Evolutionary conservation across 2,888 invertebrate species (phyloP), one percentile per base, ranked within the genome.

Genomic region (Calliopum simillimum): DNA sequence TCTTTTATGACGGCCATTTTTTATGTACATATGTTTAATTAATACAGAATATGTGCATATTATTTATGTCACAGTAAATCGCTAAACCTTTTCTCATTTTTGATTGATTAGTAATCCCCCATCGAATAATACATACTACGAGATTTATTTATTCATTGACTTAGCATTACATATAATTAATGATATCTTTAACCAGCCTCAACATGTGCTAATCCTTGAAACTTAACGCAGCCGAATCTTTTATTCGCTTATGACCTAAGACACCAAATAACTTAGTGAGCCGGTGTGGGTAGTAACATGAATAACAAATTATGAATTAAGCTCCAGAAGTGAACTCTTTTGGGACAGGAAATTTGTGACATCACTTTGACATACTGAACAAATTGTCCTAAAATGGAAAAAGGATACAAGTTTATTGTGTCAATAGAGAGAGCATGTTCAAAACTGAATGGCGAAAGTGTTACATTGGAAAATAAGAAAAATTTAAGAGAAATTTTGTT

Each of bases 161-260:
- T 33, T 4, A 16, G 51, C 13, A 21, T 51, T 6, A 21, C 21
- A 41, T 11, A n/a, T 44, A 25, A 14, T 21, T n/a, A 44, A n/a
- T 61, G 16, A 61, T 13, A n/a, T 58, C 33, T 11, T 41, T 33
- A 16, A 16, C 41, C 33, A 33, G 8, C 33, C 5, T 14, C 56
- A 13, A 23, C 46, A 46, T 46, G 46, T 46, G 61, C 46, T 46
- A 23, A 61, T 61, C 61, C 61, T 46, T 44, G 44, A n/a, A 46
- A 44, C 19, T 46, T 61, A 44, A 61, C 61, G 46, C 46, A 61
- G 21, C 44, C 46, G 44, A 46, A 21, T 61, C 46, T 23, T 44
- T 44, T 4, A 43, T 75, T 75, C 73, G 71, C 75, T 61, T 59
- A 71, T 81, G 80, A 81, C 80, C 80, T 81, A 81, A 81, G 80